Percentiles rank a stretch among this genome's conserved stretches.
Evolutionary conservation across 2,888 invertebrate genomes (phyloP).

Genomic region (Julus scanicus): DNA sequence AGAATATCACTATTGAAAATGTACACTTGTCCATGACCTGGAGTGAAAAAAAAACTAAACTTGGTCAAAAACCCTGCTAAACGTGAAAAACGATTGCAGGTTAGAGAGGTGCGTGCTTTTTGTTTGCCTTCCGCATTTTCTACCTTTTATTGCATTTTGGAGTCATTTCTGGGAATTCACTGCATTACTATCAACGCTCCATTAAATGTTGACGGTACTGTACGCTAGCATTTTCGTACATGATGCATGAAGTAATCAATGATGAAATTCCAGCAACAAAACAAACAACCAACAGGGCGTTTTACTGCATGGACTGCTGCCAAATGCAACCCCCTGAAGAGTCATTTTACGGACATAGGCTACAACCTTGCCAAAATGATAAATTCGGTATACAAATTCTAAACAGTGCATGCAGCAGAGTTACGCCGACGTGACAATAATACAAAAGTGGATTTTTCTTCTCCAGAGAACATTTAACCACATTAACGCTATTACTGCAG

Average conservation of each 20-base stretch:
- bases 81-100: too few relatives aligned
- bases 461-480: background rate
- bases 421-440: background rate
- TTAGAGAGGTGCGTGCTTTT: background rate
- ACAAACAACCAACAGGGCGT: background rate
- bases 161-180: background rate
- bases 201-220: background rate
- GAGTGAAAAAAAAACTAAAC: too few relatives aligned
- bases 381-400: background rate
- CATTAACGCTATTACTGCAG: background rate
- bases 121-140: constrained; percentile 6
- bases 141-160: background rate
- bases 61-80: too few relatives aligned
- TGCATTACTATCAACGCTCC: constrained; percentile 1
- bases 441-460: background rate
- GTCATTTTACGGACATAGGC: background rate
- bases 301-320: background rate
- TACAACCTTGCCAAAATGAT: constrained; percentile 17
- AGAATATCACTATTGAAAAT: too few relatives aligned
- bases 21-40: too few relatives aligned
- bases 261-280: constrained; percentile 20
- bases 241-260: constrained; percentile 33
- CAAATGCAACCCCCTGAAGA: background rate
- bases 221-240: background rate
- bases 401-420: background rate